These are phyloP conservation scores for Podarcis cretensis DNA, from an alignment of 2,113 vertebrate genomes.

Conservation along the genomic window DNA sequence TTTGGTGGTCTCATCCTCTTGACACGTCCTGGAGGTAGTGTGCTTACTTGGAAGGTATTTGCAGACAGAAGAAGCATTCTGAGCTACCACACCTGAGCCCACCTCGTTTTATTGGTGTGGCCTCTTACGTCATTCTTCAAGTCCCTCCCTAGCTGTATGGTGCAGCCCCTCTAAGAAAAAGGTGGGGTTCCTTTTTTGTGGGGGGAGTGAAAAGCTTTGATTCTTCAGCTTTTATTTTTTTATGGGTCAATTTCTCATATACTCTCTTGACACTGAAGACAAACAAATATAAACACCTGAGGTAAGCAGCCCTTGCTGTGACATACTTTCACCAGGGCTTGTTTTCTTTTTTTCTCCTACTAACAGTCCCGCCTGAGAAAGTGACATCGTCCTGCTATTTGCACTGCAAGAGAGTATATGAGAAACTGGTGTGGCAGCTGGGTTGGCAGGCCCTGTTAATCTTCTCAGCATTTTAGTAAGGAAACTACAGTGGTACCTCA, in stretches of 20 bases:
- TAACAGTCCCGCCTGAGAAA: conserved; percentile 18
- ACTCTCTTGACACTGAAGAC: background rate
- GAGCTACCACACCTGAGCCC: conserved; percentile 22
- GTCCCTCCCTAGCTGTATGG: conserved; percentile 2
- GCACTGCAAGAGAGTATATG: background rate
- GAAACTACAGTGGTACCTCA: too few relatives aligned
- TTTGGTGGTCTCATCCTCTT: conserved; percentile 19
- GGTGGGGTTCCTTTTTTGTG: background rate
- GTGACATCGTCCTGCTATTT: conserved; percentile 16
- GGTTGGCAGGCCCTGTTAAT: background rate
- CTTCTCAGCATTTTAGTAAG: background rate
- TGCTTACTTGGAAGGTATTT: background rate
- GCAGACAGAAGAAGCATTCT: background rate
- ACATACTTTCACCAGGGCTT: conserved; percentile 27
- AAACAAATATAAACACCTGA: conserved; percentile 23
- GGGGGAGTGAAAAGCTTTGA: background rate
- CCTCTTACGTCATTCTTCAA: background rate
- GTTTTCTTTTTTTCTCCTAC: background rate
- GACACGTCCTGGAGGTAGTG: background rate
- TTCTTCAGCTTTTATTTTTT: background rate
- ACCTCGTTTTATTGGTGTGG: conserved; percentile 29
- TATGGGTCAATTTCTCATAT: conserved; percentile 9
- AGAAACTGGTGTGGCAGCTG: background rate
- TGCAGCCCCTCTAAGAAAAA: background rate
- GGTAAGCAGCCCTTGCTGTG: background rate